Percentiles rank a stretch among this genome's conserved stretches.
phyloP scores from a whole-genome alignment of 2,113 vertebrate genomes.

The Pyxicephalus adspersus region DNA sequence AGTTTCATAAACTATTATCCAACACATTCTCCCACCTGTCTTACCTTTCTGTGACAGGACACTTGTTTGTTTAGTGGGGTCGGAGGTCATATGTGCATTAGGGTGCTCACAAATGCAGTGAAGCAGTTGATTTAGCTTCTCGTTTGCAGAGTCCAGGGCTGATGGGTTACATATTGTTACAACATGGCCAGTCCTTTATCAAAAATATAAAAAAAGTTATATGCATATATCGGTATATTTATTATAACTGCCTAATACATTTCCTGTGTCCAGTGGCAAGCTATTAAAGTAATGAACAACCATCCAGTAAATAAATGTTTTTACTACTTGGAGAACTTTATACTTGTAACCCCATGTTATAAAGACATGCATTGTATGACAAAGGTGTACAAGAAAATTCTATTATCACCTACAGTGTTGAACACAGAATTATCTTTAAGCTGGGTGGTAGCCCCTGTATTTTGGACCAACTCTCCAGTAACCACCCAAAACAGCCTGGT shows the following conservation, averaged over 20 bases:
- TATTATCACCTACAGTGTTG: no score
- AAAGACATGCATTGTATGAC: no score
- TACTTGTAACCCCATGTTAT: no score
- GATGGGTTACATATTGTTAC: conserved; percentile 78
- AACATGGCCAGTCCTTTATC: conserved; percentile 67
- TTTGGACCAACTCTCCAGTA: no score
- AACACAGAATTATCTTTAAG: no score
- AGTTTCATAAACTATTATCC: background rate
- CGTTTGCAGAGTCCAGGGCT: conserved; percentile 73
- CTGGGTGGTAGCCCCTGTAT: no score
- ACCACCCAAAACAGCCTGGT: no score
- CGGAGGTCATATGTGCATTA: conserved; percentile 61
- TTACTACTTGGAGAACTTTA: no score
- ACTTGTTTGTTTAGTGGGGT: conserved; percentile 53
- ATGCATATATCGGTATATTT: background rate
- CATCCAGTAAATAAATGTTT: no score
- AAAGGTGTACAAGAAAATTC: no score
- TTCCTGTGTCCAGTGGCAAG: background rate
- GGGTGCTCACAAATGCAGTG: conserved; percentile 70
- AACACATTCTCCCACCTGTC: background rate
- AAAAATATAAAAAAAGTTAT: background rate
- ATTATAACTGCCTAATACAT: background rate
- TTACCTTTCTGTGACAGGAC: conserved; percentile 79
- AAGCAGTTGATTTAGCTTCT: conserved; percentile 77
- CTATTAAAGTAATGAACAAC: no score